A percentile compares a stretch with the other conserved stretches of the same genome.
phyloP scores from a whole-genome alignment of 2,888 invertebrate species.

The Euzophera pinguis region DNA sequence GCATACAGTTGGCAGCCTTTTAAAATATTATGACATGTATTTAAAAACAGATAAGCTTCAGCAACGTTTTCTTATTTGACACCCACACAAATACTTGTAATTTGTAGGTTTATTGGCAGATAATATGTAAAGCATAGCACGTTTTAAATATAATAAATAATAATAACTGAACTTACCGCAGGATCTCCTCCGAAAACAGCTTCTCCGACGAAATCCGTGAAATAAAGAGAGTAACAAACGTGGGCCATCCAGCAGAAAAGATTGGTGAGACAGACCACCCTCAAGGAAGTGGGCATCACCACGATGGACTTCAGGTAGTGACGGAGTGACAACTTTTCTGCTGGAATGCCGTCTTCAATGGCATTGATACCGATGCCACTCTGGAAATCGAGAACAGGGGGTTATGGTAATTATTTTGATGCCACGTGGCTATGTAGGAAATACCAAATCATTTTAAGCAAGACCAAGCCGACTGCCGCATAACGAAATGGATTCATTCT shows the following conservation, averaged over 20 bases:
- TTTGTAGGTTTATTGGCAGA: too few relatives aligned
- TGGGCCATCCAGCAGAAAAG: constrained; percentile 99
- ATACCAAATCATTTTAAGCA: too few relatives aligned
- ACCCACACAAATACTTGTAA: too few relatives aligned
- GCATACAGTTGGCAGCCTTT: too few relatives aligned
- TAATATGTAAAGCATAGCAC: background rate
- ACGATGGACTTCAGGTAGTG: constrained; percentile 94
- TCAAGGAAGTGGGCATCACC: constrained; percentile 93
- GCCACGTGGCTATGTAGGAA: too few relatives aligned
- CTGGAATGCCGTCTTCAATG: constrained; percentile 35
- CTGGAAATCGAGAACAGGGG: constrained; percentile 29
- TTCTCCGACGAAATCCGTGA: constrained; percentile 97
- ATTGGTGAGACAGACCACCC: constrained; percentile 94
- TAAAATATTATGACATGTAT: too few relatives aligned
- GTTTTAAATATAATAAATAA: background rate
- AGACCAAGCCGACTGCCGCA: too few relatives aligned
- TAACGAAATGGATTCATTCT: too few relatives aligned
- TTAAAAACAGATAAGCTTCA: too few relatives aligned
- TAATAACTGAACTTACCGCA: constrained; percentile 71
- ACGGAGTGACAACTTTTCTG: constrained; percentile 75
- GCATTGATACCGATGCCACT: constrained; percentile 27
- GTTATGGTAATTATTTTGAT: background rate
- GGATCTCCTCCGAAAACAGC: constrained; percentile 93
- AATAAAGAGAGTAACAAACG: constrained; percentile 97
- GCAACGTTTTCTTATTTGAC: too few relatives aligned